Conservation (phyloP, 2,888 invertebrate species). For the Ochlodes sylvanus region DNA sequence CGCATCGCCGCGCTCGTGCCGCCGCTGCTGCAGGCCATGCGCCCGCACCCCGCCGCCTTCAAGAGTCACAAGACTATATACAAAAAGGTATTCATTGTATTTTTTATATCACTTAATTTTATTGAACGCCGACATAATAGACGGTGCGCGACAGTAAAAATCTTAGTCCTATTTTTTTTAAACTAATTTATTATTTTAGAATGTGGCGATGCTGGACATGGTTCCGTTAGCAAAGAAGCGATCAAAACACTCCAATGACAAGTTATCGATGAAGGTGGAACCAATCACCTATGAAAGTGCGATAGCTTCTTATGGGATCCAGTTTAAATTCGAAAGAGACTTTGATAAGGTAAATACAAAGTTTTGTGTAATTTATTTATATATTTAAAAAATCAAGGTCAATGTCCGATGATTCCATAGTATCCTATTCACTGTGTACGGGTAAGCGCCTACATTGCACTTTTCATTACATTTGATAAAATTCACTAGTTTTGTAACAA, state of each 20-base stretch:
- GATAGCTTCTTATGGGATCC: conserved; percentile 75
- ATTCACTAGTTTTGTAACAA: too few species aligned
- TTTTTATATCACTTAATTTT: too few species aligned
- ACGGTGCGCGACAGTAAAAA: too few species aligned
- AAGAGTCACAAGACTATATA: conserved; percentile 57
- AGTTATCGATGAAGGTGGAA: conserved; percentile 65
- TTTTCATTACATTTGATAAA: too few species aligned
- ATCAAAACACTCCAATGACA: conserved; percentile 59
- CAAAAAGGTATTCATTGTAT: neutral
- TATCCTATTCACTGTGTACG: too few species aligned
- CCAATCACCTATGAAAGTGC: conserved; percentile 77
- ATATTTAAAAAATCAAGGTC: too few species aligned
- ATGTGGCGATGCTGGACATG: conserved; percentile 59
- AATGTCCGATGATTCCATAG: too few species aligned
- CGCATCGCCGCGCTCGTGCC: conserved; percentile 49
- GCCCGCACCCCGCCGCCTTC: conserved; percentile 58
- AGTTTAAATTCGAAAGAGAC: conserved; percentile 54
- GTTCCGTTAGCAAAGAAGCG: conserved; percentile 55
- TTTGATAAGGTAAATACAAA: conserved; percentile 62
- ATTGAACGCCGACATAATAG: too few species aligned
- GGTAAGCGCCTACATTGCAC: too few species aligned
- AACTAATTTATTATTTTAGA: conserved; percentile 43
- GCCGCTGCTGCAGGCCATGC: conserved; percentile 60
- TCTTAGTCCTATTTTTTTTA: too few species aligned
- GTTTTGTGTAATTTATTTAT: conserved; percentile 11